A percentile compares a stretch with the other conserved stretches of the same genome.
These are phyloP conservation scores for Chionomys nivalis DNA, from an alignment of 2,113 vertebrate species.

Conservation along the genomic window DNA sequence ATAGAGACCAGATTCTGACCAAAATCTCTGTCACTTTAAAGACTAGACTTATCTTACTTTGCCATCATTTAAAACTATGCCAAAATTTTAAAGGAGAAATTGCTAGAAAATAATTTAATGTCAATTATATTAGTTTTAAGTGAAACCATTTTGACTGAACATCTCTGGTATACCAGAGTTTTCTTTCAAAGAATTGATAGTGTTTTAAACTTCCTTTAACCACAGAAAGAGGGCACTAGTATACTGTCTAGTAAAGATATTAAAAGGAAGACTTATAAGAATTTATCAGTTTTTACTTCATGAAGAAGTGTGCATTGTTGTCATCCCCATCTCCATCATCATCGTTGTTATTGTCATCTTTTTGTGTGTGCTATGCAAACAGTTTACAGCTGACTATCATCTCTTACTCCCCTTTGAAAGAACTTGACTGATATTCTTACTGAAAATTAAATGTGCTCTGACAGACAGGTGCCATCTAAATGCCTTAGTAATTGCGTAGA, in stretches of 20 bases:
- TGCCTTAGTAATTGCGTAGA: background rate
- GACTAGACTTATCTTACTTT: background rate
- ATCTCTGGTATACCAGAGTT: background rate
- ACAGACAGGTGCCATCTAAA: background rate
- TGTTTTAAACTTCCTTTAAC: constrained; percentile 39
- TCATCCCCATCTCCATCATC: background rate
- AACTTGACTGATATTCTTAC: background rate
- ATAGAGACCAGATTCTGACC: background rate
- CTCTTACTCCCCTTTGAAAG: background rate
- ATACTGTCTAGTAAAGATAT: background rate
- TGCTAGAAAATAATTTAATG: background rate
- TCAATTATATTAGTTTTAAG: background rate
- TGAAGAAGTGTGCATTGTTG: background rate
- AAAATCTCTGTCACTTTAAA: background rate
- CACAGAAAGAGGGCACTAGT: constrained; percentile 31
- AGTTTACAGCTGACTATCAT: background rate
- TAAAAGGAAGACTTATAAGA: background rate
- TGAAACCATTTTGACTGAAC: background rate
- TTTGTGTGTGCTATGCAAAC: background rate
- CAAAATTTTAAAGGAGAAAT: background rate
- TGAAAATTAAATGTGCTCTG: constrained; percentile 1
- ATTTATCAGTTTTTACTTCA: constrained; percentile 25
- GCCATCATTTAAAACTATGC: background rate
- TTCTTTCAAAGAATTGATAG: background rate
- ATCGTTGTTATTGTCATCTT: background rate